Evolutionary conservation across 1,140 invertebrate species (phyloP).

Genomic region (Saccostrea echinata): DNA sequence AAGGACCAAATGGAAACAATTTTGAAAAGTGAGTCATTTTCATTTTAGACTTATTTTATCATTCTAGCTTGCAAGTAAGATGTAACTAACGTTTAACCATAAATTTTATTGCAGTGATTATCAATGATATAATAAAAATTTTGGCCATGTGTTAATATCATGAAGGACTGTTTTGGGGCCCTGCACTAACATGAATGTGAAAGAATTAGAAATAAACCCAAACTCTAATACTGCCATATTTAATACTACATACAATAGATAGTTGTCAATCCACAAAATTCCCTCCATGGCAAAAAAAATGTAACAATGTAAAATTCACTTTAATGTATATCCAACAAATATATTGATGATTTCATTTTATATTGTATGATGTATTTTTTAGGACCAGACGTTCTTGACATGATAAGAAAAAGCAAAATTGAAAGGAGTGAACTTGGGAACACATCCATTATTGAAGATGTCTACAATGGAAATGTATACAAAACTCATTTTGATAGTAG

Average conservation of each 20-base stretch:
- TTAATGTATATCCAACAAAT: slow-evolving; percentile 5
- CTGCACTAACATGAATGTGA: too few species aligned
- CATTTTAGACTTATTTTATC: neutral
- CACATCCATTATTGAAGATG: slow-evolving; percentile 19
- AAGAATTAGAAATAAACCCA: too few species aligned
- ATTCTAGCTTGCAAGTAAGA: too few species aligned
- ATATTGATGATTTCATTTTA: neutral
- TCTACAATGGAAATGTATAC: slow-evolving; percentile 32
- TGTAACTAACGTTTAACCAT: too few species aligned
- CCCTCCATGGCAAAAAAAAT: too few species aligned
- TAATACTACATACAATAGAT: too few species aligned
- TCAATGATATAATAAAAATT: neutral
- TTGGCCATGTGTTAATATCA: neutral
- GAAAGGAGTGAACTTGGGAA: slow-evolving; percentile 15
- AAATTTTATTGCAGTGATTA: too few species aligned
- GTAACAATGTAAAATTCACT: too few species aligned
- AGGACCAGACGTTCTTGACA: slow-evolving; percentile 23
- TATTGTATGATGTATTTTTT: neutral
- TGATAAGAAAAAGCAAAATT: slow-evolving; percentile 13
- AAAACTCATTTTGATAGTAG: slow-evolving; percentile 27
- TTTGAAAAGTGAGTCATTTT: neutral
- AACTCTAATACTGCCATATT: too few species aligned
- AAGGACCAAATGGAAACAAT: slow-evolving; percentile 16
- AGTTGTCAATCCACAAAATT: too few species aligned
- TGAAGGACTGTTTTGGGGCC: too few species aligned